A percentile compares a stretch with the other conserved stretches of the same genome.
Conservation (phyloP, 2,113 vertebrate species). For the Cricetomys ansorgei region DNA sequence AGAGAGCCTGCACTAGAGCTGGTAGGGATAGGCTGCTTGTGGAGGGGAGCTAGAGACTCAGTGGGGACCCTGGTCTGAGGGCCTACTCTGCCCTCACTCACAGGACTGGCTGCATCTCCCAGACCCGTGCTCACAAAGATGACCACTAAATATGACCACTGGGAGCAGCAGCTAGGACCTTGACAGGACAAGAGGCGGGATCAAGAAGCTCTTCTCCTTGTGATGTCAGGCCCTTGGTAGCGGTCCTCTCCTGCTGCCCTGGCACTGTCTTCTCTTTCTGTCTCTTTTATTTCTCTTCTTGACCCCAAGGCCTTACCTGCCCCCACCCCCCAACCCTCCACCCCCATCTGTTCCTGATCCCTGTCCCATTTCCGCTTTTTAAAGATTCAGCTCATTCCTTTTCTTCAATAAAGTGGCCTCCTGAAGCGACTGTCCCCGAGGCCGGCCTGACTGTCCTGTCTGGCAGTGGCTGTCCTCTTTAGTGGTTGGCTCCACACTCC, state of each 20-base stretch:
- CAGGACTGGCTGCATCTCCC: conserved; percentile 86
- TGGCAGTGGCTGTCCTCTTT: not conserved
- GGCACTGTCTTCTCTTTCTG: not conserved
- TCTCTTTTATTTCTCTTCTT: not conserved
- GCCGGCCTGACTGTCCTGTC: not conserved
- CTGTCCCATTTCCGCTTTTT: too few relatives aligned
- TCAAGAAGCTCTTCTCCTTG: not conserved
- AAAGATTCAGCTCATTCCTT: not conserved
- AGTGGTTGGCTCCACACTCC: not conserved
- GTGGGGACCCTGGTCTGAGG: not conserved
- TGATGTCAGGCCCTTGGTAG: not conserved
- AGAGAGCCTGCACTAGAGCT: not conserved
- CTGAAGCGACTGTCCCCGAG: too few relatives aligned
- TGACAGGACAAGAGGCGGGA: too few relatives aligned
- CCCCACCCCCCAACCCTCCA: too few relatives aligned
- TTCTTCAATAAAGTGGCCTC: not conserved
- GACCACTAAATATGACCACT: conserved; percentile 77
- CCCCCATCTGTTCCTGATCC: not conserved
- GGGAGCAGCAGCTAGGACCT: conserved; percentile 78
- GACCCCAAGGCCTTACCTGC: too few relatives aligned
- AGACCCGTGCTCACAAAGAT: conserved; percentile 80
- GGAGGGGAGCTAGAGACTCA: too few relatives aligned
- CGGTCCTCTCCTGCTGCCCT: too few relatives aligned
- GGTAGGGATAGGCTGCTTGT: not conserved
- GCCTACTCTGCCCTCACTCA: not conserved